Evolutionary conservation across 2,888 invertebrate genomes (phyloP).

Genomic region (Laspeyria flexula): DNA sequence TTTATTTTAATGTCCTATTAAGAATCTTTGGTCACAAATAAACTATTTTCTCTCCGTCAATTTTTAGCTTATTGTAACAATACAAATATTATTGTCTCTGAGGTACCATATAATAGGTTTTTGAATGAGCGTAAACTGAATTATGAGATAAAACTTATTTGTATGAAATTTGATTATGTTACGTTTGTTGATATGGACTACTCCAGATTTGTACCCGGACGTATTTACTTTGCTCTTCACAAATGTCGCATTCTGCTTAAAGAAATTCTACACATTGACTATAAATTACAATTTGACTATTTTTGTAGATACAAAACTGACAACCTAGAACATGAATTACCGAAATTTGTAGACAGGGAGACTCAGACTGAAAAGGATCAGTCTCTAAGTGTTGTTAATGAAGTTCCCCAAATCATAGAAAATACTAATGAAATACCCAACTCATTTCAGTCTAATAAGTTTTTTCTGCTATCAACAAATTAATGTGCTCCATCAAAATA

Average conservation of each 20-base stretch:
- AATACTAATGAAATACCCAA: background rate
- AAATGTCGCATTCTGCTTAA: background rate
- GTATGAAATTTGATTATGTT: background rate
- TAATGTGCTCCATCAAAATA: conserved; percentile 11
- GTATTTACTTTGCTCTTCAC: background rate
- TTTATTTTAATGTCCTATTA: too few relatives aligned
- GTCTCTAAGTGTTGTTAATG: too few relatives aligned
- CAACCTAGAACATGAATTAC: too few relatives aligned
- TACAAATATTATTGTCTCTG: too few relatives aligned
- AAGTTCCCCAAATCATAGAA: too few relatives aligned
- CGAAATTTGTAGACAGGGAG: background rate
- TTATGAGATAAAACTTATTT: conserved; percentile 1
- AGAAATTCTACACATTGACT: background rate
- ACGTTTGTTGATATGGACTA: background rate
- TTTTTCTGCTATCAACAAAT: conserved; percentile 5
- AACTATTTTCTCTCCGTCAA: too few relatives aligned
- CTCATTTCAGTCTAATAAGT: background rate
- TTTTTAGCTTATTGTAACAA: too few relatives aligned
- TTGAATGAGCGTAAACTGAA: conserved; percentile 1
- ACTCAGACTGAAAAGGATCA: too few relatives aligned
- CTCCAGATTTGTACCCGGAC: background rate
- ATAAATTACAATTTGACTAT: too few relatives aligned
- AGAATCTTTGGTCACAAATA: too few relatives aligned
- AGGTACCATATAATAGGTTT: background rate
- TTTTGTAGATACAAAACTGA: too few relatives aligned